Conservation (phyloP, 2,113 vertebrate species). For the Saguinus imperator region DNA sequence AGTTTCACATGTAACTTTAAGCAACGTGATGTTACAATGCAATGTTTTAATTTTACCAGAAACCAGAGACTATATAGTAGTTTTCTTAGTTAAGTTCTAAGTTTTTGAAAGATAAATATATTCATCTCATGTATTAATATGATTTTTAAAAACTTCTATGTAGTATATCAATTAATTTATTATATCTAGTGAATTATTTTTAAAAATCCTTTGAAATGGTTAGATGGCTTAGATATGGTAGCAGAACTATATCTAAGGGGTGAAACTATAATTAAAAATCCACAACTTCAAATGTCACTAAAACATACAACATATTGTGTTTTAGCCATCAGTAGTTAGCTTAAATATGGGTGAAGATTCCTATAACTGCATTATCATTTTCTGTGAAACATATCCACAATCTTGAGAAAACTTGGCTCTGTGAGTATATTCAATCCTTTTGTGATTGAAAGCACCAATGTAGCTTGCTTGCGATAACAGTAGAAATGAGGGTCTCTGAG, state of each 20-base stretch:
- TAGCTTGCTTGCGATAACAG: not conserved
- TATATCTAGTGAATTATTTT: not conserved
- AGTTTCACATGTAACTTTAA: not conserved
- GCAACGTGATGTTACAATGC: not conserved
- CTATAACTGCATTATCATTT: not conserved
- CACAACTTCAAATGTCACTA: slow-evolving; percentile 50
- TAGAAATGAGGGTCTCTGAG: not conserved
- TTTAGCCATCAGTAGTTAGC: slow-evolving; percentile 52
- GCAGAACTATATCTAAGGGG: too few relatives aligned
- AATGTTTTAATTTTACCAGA: not conserved
- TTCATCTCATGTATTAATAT: not conserved
- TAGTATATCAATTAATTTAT: not conserved
- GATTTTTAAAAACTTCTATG: not conserved
- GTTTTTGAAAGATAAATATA: not conserved
- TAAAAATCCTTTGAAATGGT: slow-evolving; percentile 65
- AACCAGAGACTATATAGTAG: not conserved
- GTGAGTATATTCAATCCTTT: not conserved
- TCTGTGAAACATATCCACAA: not conserved
- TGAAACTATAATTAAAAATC: not conserved
- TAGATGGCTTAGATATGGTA: too few relatives aligned
- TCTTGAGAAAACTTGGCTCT: slow-evolving; percentile 1
- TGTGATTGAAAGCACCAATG: slow-evolving; percentile 34
- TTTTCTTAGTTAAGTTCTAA: not conserved
- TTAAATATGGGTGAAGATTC: not conserved
- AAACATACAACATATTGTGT: slow-evolving; percentile 52